Evolutionary conservation across 1,140 invertebrate species (phyloP).

Genomic region (Polyergus mexicanus): DNA sequence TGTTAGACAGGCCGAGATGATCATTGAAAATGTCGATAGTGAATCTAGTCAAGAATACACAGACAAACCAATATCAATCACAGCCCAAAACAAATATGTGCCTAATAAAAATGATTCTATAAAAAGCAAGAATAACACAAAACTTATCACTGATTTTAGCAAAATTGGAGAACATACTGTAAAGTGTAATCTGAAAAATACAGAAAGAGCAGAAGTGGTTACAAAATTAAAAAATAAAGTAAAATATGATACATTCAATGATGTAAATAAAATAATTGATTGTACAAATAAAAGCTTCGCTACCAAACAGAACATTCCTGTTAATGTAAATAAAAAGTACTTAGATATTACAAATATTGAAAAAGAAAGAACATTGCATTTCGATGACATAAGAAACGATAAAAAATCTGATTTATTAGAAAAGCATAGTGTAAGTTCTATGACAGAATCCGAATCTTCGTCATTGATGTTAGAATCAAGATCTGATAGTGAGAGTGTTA

Average conservation of each 20-base stretch:
- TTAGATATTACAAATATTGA: conserved; percentile 13
- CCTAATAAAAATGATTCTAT: background rate
- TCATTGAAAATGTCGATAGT: conserved; percentile 63
- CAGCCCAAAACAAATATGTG: background rate
- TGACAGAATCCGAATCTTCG: conserved; percentile 42
- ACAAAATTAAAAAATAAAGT: conserved; percentile 13
- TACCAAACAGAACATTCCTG: conserved; percentile 2
- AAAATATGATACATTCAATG: background rate
- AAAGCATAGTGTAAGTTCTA: conserved; percentile 27
- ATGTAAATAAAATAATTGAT: background rate
- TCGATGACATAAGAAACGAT: conserved; percentile 22
- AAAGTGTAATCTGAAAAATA: conserved; percentile 11
- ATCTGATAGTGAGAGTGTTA: conserved; percentile 51
- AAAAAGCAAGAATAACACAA: conserved; percentile 9
- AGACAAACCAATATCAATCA: conserved; percentile 17
- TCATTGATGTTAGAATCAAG: conserved; percentile 37
- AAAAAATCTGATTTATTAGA: conserved; percentile 12
- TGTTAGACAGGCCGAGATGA: background rate
- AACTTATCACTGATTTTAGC: background rate
- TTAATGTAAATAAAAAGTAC: conserved; percentile 13
- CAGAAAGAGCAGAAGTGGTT: background rate
- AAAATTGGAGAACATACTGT: background rate
- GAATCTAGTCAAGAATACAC: conserved; percentile 64
- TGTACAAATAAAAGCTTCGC: background rate
- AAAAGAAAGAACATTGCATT: conserved; percentile 11